Base-by-base conservation (phyloP, 2,888 invertebrate species). In the Ennomos quercinarius region DNA sequence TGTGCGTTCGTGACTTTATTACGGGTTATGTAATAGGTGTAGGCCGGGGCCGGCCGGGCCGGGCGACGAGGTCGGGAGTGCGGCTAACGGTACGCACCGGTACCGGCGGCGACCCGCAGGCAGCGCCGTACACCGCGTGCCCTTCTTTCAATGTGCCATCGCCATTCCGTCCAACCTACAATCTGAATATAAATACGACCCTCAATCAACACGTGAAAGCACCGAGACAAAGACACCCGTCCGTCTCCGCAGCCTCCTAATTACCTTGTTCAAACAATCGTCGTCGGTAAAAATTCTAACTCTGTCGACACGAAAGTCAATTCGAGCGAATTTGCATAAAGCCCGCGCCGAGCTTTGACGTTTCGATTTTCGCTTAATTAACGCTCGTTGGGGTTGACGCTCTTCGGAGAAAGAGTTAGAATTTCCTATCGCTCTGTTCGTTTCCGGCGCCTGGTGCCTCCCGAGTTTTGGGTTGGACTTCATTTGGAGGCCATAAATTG, bases 321-420 rank as follows among this genome's bases (percentile, higher is more conserved):
- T 89, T 89, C 84, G 80, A 77, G 72, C 71, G 80, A 87, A 91
- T 91, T 90, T 89, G 86, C 91, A 91, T 91, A 89, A 86, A 88
- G 81, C 86, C 80, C 74, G 84, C 77, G 80, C 78, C 78, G 80
- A 80, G 86, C 86, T 87, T 88, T 90, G 89, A 88, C 90, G 85
- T 87, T 90, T 89, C 87, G 89, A 90, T 91, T 89, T 90, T 89
- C 87, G 89, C 89, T 90, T 89, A 91, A 91, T 91, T 91, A 91
- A 86, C 87, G 84, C 83, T 80, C 82, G 83, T 75, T 70, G 82
- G 78, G 77, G 82, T 63, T 72, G 78, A 75, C 72, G 70, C 72
- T 73, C 64, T 72, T 67, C 67, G 71, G 68, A 82, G 87, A 86
- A 89, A 87, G 89, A 87, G 88, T 89, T 87, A 77, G 81, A 81